A percentile compares a stretch with the other conserved stretches of the same genome.
These are phyloP conservation scores for Tetanocera ferruginea DNA, from an alignment of 2,888 invertebrate species.

Conservation along the genomic window DNA sequence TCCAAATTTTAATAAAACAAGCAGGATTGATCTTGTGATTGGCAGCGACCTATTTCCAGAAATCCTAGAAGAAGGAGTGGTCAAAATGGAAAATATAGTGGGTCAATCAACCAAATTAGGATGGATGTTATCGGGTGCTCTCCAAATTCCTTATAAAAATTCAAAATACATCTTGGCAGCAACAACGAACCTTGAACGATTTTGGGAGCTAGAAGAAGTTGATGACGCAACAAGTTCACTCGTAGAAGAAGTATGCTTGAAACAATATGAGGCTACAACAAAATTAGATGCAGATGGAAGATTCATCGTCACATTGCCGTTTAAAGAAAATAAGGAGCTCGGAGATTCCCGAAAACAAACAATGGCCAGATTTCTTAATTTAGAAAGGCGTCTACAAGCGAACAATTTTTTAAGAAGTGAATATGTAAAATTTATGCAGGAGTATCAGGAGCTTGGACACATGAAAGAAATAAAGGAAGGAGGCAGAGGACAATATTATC, in stretches of 20 bases:
- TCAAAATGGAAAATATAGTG: slow-evolving; percentile 20
- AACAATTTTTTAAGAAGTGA: slow-evolving; percentile 11
- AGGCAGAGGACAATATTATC: slow-evolving; percentile 37
- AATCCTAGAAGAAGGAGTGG: slow-evolving; percentile 28
- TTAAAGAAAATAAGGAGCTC: neutral
- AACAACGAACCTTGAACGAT: slow-evolving; percentile 5
- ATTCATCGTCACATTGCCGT: slow-evolving; percentile 1
- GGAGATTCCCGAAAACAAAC: slow-evolving; percentile 34
- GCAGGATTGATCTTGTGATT: slow-evolving; percentile 41
- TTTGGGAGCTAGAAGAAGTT: slow-evolving; percentile 23
- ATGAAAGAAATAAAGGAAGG: slow-evolving; percentile 28
- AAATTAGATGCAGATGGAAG: neutral
- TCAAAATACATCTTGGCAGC: neutral
- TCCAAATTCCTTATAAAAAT: neutral
- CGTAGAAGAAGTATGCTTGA: neutral
- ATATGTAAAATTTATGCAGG: slow-evolving; percentile 42
- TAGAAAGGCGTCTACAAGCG: slow-evolving; percentile 18
- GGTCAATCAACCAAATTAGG: slow-evolving; percentile 39
- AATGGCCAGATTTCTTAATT: slow-evolving; percentile 30
- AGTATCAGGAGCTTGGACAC: slow-evolving; percentile 34
- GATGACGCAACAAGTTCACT: neutral
- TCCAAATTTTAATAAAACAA: slow-evolving; percentile 36
- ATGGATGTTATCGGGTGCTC: slow-evolving; percentile 35
- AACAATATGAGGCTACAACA: neutral
- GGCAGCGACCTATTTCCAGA: slow-evolving; percentile 21